phyloP scores from a whole-genome alignment of 1,140 invertebrate genomes.

The Leptonema lineaticorne region DNA sequence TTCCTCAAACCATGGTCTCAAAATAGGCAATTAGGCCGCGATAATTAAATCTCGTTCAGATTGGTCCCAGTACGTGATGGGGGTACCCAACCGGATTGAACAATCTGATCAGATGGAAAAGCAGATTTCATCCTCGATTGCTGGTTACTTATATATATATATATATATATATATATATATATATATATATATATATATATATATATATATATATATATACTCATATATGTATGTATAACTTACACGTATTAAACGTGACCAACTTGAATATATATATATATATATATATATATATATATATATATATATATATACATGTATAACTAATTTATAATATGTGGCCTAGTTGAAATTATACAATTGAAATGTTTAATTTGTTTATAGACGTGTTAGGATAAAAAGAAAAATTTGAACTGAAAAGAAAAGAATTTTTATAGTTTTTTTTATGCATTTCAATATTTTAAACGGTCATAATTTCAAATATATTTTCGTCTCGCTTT shows the following conservation, averaged over 20 bases:
- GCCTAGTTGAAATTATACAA: too few species aligned
- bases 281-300: not conserved
- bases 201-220: not conserved
- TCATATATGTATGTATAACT: too few species aligned
- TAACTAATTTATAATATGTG: too few species aligned
- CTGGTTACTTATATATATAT: not conserved
- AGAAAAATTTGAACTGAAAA: too few species aligned
- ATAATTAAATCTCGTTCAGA: constrained; percentile 28
- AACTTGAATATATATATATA: not conserved
- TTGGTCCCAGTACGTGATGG: constrained; percentile 19
- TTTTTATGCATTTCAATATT: too few species aligned
- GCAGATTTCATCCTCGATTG: constrained; percentile 14
- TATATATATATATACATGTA: too few species aligned
- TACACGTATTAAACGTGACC: constrained; percentile 3
- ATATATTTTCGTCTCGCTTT: too few species aligned
- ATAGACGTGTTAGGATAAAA: too few species aligned
- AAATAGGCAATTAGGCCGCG: constrained; percentile 28
- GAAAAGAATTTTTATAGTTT: too few species aligned
- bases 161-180: not conserved
- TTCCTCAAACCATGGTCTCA: not conserved
- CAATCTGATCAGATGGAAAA: constrained; percentile 18
- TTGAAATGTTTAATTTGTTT: too few species aligned
- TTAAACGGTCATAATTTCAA: too few species aligned
- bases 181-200: not conserved
- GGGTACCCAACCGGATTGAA: constrained; percentile 15